Evolutionary conservation across 2,888 invertebrate genomes (phyloP).

Genomic region (Nebria brevicollis): DNA sequence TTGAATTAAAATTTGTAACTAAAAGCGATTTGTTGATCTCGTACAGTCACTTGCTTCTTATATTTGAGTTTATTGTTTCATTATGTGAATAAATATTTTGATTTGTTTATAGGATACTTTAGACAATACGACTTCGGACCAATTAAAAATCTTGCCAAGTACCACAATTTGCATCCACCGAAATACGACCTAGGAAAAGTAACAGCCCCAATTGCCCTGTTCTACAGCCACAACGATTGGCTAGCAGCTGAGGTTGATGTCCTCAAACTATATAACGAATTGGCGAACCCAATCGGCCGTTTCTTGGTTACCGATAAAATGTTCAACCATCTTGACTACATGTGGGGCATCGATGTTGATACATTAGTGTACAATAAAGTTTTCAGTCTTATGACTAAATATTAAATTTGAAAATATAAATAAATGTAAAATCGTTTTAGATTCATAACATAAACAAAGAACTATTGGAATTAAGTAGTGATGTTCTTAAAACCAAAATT

Average conservation of each 20-base stretch:
- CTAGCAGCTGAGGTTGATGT: slow-evolving; percentile 64
- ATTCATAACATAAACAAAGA: not conserved
- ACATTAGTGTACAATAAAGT: slow-evolving; percentile 52
- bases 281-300: slow-evolving; percentile 64
- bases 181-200: slow-evolving; percentile 61
- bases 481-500: too few relatives aligned
- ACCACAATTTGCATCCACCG: slow-evolving; percentile 60
- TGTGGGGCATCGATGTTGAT: slow-evolving; percentile 65
- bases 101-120: slow-evolving; percentile 57
- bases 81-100: not conserved
- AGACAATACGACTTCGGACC: slow-evolving; percentile 70
- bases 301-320: slow-evolving; percentile 63
- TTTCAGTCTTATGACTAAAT: slow-evolving; percentile 48
- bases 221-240: slow-evolving; percentile 66
- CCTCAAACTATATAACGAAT: slow-evolving; percentile 59
- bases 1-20: not conserved
- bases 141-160: slow-evolving; percentile 53
- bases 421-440: slow-evolving; percentile 7
- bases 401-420: slow-evolving; percentile 17
- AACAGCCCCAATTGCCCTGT: slow-evolving; percentile 62
- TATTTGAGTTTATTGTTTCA: too few relatives aligned
- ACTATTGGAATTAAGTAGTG: too few relatives aligned
- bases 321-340: slow-evolving; percentile 70
- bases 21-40: not conserved
- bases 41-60: too few relatives aligned